Base-by-base conservation (phyloP, 2,113 vertebrate genomes). In the Hippocampus mohnikei region DNA sequence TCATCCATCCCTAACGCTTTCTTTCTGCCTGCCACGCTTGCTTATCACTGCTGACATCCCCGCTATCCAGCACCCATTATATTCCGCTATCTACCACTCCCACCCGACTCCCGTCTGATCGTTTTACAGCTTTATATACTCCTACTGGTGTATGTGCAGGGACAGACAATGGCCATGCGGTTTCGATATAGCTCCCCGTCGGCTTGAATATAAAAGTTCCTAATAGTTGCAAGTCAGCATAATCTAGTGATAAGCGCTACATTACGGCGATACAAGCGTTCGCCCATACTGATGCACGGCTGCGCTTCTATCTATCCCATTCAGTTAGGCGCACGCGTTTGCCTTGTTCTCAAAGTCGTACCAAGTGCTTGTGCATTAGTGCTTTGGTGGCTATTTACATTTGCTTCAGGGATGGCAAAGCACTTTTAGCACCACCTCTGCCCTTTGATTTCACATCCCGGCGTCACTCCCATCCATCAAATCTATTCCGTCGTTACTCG, bases 151-250 rank as follows among this genome's bases (percentile, higher is more conserved):
- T 66, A 70, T 42, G 25, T 71, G 63, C 7, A 63, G 61, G 46
- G 69, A 12, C 78, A 79, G 73, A 86, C 75, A 86, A 80, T 74
- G 67, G 79, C 66, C 73, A 71, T 86, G 78, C 81, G 81, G 73
- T 71, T 13, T 73, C 64, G 81, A 79, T 84, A 83, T 78, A 27
- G 70, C 78, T 84, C 82, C 78, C 74, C 41, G 52, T 69, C 76
- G 86, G 73, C 84, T 84, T 85, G 73, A 82, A 85, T 88, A 81
- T 78, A 78, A 72, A 88, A 84, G 65, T 81, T 83, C 69, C 77
- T 81, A 85, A 82, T 86, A 84, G 78, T 74, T 83, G 79, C 84
- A 72, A 85, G 87, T 89, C 87, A 86, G 88, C 86, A 84, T 78
- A 85, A 84, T 80, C 76, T 77, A 67, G 61, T 67, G 76, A 88